phyloP scores from a whole-genome alignment of 2,113 vertebrate genomes.

The Promerops cafer region DNA sequence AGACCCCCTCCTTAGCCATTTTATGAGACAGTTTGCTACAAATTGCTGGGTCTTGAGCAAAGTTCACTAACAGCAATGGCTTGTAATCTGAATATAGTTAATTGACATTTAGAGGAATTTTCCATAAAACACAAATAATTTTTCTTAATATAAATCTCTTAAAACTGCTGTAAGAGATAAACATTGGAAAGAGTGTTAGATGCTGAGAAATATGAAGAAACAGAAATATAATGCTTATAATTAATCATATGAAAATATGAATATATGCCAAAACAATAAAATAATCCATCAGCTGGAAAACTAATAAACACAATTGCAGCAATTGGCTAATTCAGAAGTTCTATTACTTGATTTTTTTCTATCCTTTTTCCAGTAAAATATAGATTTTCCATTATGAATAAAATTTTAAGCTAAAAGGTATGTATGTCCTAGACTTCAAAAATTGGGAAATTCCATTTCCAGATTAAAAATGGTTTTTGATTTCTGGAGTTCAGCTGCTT shows the following conservation, averaged over 20 bases:
- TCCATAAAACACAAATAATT: background rate
- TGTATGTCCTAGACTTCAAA: background rate
- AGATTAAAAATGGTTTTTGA: background rate
- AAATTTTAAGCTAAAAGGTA: background rate
- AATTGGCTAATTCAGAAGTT: background rate
- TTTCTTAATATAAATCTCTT: background rate
- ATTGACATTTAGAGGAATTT: background rate
- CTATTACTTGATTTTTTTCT: background rate
- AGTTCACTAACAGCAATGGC: background rate
- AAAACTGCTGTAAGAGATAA: background rate
- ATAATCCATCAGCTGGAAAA: background rate
- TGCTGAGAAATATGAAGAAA: background rate
- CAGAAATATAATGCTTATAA: background rate
- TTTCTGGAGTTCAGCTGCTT: background rate
- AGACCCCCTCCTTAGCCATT: background rate
- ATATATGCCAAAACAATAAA: background rate
- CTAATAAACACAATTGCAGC: background rate
- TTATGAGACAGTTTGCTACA: background rate
- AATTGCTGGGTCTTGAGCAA: background rate
- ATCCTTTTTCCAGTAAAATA: background rate
- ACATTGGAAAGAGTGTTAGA: background rate
- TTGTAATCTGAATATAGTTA: background rate
- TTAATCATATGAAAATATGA: background rate
- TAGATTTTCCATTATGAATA: background rate
- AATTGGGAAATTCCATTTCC: background rate